These are phyloP conservation scores for Xestobium rufovillosum DNA, from an alignment of 2,888 invertebrate genomes.

Conservation along the genomic window DNA sequence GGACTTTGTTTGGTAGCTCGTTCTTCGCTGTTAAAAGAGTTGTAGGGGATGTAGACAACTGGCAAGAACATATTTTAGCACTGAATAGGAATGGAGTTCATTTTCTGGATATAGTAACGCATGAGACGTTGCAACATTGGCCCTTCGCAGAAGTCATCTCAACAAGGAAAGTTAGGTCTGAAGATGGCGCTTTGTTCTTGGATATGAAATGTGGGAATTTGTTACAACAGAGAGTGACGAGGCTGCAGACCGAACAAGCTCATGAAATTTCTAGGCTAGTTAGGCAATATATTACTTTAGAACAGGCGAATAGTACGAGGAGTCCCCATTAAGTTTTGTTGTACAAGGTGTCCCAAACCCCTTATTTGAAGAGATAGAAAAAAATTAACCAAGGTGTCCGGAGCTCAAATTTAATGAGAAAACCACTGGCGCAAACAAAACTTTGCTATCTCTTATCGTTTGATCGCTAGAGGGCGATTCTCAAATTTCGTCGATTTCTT, in stretches of 20 bases:
- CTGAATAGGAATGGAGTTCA: slow-evolving; percentile 90
- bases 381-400: no score
- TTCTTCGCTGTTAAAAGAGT: slow-evolving; percentile 93
- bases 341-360: no score
- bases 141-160: slow-evolving; percentile 94
- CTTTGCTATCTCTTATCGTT: no score
- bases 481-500: no score
- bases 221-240: slow-evolving; percentile 89
- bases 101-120: slow-evolving; percentile 85
- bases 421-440: no score
- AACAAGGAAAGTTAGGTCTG: slow-evolving; percentile 84
- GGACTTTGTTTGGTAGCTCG: slow-evolving; percentile 95
- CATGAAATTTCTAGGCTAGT: slow-evolving; percentile 95
- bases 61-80: slow-evolving; percentile 86
- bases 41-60: slow-evolving; percentile 59
- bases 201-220: slow-evolving; percentile 97
- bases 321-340: slow-evolving; percentile 19
- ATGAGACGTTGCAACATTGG: slow-evolving; percentile 89
- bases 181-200: slow-evolving; percentile 83
- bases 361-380: no score
- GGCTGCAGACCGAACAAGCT: slow-evolving; percentile 95
- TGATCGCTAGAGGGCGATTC: no score
- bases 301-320: slow-evolving; percentile 48
- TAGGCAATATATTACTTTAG: slow-evolving; percentile 92
- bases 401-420: no score